Evolutionary conservation across 2,113 vertebrate species (phyloP).

Genomic region (Cinclus mexicanus): DNA sequence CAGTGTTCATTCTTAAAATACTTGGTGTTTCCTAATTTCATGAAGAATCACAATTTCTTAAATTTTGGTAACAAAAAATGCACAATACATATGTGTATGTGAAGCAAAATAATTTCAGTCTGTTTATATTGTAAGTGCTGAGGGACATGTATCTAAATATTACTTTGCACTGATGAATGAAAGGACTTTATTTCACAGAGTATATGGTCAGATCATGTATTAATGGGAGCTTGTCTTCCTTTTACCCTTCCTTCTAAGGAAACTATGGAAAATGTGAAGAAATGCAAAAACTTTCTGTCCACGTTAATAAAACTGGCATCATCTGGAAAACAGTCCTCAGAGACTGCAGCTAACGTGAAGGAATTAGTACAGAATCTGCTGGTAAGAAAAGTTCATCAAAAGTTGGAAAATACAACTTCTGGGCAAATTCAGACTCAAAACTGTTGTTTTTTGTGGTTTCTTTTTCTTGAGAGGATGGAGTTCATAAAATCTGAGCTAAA

Average conservation of each 20-base stretch:
- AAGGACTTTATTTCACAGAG: not conserved
- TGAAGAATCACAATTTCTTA: not conserved
- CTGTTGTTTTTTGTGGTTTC: not conserved
- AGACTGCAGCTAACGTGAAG: constrained; percentile 92
- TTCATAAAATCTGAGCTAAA: not conserved
- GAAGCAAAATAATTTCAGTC: not conserved
- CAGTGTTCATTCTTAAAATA: not conserved
- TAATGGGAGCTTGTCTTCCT: not conserved
- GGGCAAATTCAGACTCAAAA: not conserved
- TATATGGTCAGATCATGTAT: not conserved
- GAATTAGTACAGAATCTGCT: constrained; percentile 92
- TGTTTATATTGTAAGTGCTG: not conserved
- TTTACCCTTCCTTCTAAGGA: constrained; percentile 73
- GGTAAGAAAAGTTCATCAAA: constrained; percentile 78
- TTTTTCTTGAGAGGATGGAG: not conserved
- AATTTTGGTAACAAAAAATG: not conserved
- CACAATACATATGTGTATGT: not conserved
- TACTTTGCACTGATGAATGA: not conserved
- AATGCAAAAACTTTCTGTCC: constrained; percentile 97
- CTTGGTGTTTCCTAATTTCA: not conserved
- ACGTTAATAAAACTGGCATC: constrained; percentile 97
- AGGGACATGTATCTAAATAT: not conserved
- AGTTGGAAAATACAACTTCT: not conserved
- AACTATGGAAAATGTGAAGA: constrained; percentile 98
- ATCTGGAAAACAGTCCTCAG: constrained; percentile 90